A percentile compares a stretch with the other conserved stretches of the same genome.
These are phyloP conservation scores for Syngnathus rostellatus DNA, from an alignment of 2,797 vertebrate genomes.

Conservation along the genomic window DNA sequence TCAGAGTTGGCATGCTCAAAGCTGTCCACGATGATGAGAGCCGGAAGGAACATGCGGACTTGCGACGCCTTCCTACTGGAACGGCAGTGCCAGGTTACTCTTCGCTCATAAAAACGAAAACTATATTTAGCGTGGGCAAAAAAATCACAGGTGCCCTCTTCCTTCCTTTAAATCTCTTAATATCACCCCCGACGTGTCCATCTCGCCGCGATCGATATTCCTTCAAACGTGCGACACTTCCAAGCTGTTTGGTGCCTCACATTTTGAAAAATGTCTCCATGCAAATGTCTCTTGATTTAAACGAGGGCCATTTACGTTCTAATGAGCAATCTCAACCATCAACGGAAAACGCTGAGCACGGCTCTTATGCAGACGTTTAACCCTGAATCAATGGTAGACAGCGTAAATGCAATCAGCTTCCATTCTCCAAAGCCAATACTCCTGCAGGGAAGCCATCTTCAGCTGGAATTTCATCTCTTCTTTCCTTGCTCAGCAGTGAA, in stretches of 20 bases:
- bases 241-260: slow-evolving; percentile 29
- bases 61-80: not conserved
- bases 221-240: slow-evolving; percentile 33
- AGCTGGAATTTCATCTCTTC: slow-evolving; percentile 57
- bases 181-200: slow-evolving; percentile 35
- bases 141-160: slow-evolving; percentile 25
- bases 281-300: slow-evolving; percentile 43
- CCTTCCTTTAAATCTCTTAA: slow-evolving; percentile 30
- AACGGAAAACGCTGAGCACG: slow-evolving; percentile 48
- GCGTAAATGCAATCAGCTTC: slow-evolving; percentile 56
- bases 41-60: not conserved
- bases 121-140: slow-evolving; percentile 50
- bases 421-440: slow-evolving; percentile 57
- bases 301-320: slow-evolving; percentile 20
- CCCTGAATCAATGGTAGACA: slow-evolving; percentile 55
- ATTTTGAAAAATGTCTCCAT: slow-evolving; percentile 26
- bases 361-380: slow-evolving; percentile 48
- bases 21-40: slow-evolving; percentile 19
- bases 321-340: slow-evolving; percentile 47
- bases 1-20: not conserved
- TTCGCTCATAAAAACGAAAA: slow-evolving; percentile 42
- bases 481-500: slow-evolving; percentile 38
- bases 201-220: slow-evolving; percentile 49
- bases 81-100: slow-evolving; percentile 32
- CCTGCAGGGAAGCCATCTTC: slow-evolving; percentile 56